Evolutionary conservation across 2,113 vertebrate genomes (phyloP).

Genomic region (Mormoops blainvillei): DNA sequence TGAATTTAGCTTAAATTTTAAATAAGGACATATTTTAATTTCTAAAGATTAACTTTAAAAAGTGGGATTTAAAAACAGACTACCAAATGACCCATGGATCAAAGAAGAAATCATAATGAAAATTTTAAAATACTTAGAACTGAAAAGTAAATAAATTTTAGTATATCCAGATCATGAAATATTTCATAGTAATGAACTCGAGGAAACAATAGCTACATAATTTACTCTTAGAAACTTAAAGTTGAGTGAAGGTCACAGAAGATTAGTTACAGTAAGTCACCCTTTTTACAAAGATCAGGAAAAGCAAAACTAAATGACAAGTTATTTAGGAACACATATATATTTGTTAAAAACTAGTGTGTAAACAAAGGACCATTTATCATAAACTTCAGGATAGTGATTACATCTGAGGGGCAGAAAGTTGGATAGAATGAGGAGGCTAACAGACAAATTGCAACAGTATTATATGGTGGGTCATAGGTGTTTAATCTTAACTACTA

Average conservation of each 20-base stretch:
- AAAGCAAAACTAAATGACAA: background rate
- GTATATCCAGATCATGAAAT: background rate
- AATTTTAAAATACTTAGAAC: background rate
- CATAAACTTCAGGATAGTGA: background rate
- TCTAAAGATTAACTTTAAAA: background rate
- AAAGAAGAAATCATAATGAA: background rate
- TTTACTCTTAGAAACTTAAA: background rate
- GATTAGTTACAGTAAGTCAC: background rate
- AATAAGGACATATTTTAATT: background rate
- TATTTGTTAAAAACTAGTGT: background rate
- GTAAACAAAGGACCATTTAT: background rate
- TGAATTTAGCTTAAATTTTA: slow-evolving; percentile 8
- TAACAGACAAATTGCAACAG: background rate
- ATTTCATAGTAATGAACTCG: background rate
- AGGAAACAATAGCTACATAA: background rate
- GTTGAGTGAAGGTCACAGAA: background rate
- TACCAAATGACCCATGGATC: background rate
- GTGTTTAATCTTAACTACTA: background rate
- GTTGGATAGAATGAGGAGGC: background rate
- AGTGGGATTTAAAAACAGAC: background rate
- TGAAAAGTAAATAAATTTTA: background rate
- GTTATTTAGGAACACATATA: background rate
- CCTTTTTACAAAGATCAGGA: background rate
- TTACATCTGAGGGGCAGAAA: background rate
- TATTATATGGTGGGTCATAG: background rate